A percentile compares a stretch with the other conserved stretches of the same genome.
Evolutionary conservation across 2,888 invertebrate genomes (phyloP).

Genomic region (Megastigmus dorsalis): DNA sequence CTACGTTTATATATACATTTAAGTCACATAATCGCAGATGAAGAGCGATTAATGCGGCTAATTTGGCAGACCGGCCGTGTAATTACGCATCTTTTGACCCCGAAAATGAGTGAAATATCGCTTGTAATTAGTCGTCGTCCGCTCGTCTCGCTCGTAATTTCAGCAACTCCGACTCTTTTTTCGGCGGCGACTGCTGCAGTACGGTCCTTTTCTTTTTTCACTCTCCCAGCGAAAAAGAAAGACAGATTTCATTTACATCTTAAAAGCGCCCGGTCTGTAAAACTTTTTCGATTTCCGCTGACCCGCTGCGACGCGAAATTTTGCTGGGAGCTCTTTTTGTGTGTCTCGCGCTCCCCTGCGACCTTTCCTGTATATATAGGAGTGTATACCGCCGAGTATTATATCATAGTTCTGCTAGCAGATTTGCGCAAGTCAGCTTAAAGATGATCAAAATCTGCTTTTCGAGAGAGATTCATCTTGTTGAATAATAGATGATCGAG

Average conservation of each 20-base stretch:
- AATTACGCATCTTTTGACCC: slow-evolving; percentile 32
- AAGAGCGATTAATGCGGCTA: slow-evolving; percentile 58
- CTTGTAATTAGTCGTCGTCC: slow-evolving; percentile 34
- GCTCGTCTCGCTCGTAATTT: neutral
- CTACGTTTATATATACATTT: neutral
- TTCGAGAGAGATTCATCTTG: too few species aligned
- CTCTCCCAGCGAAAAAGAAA: neutral
- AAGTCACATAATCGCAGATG: slow-evolving; percentile 3
- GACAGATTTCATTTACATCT: slow-evolving; percentile 39
- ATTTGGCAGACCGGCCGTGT: slow-evolving; percentile 50
- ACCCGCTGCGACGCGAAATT: slow-evolving; percentile 3
- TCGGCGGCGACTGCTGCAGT: neutral
- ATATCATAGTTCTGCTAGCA: too few species aligned
- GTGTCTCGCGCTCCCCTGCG: neutral
- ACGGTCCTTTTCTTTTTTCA: too few species aligned
- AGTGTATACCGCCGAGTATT: too few species aligned
- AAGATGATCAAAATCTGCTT: too few species aligned
- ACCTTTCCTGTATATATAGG: too few species aligned
- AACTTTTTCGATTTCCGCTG: slow-evolving; percentile 44
- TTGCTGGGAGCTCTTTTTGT: neutral
- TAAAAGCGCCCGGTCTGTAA: slow-evolving; percentile 23
- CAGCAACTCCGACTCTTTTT: neutral
- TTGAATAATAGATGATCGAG: too few species aligned
- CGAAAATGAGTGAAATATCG: slow-evolving; percentile 44
- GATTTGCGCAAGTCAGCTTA: too few species aligned